phyloP scores from a whole-genome alignment of 2,888 invertebrate genomes.

The Colletes collaris region DNA sequence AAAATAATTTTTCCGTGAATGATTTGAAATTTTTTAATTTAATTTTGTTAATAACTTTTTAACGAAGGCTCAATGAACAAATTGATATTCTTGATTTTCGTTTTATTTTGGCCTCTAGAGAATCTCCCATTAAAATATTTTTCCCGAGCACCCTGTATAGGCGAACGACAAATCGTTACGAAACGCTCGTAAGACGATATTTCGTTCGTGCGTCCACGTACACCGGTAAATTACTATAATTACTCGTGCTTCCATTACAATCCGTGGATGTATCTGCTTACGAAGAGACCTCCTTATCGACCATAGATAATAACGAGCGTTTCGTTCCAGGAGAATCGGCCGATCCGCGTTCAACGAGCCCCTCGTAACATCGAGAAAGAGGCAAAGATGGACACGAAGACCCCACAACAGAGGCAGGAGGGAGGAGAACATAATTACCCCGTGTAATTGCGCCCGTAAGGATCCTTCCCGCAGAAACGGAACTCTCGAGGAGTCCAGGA shows the following conservation, averaged over 20 bases:
- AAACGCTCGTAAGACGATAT: neutral
- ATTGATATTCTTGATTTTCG: too few relatives aligned
- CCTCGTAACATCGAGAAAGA: slow-evolving; percentile 20
- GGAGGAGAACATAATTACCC: slow-evolving; percentile 51
- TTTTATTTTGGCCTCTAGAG: too few relatives aligned
- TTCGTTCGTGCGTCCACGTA: slow-evolving; percentile 19
- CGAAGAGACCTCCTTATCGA: slow-evolving; percentile 24
- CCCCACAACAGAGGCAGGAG: neutral
- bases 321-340: slow-evolving; percentile 38
- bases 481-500: slow-evolving; percentile 5
- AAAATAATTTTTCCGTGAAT: too few relatives aligned
- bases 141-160: too few relatives aligned
- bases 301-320: slow-evolving; percentile 57
- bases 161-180: too few relatives aligned
- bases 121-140: too few relatives aligned
- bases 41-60: too few relatives aligned
- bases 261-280: slow-evolving; percentile 42
- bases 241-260: slow-evolving; percentile 53
- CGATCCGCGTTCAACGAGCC: slow-evolving; percentile 49
- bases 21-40: too few relatives aligned
- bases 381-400: slow-evolving; percentile 18
- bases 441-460: slow-evolving; percentile 62
- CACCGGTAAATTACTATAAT: slow-evolving; percentile 54
- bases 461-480: slow-evolving; percentile 36
- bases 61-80: too few relatives aligned